Evolutionary conservation across 92 coral and sea anemone species (phyloP).

Genomic region (Metridium senile): DNA sequence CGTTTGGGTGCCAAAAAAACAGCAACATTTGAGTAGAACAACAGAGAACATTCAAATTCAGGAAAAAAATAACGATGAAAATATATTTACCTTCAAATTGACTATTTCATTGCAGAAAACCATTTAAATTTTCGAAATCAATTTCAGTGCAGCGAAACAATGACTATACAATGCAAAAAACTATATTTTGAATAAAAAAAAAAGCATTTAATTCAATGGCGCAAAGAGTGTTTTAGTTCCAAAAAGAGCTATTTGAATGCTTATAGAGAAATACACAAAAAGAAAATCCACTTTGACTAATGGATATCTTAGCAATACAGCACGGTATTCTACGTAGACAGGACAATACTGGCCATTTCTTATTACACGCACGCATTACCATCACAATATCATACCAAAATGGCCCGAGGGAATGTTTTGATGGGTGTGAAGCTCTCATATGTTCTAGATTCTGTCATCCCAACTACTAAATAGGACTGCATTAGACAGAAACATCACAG

Average conservation of each 20-base stretch:
- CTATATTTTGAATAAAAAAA: too few species aligned
- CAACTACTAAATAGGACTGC: not conserved
- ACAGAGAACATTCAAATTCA: not conserved
- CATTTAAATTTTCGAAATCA: not conserved
- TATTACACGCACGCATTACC: not conserved
- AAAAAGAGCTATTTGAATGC: too few species aligned
- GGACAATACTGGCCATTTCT: too few species aligned
- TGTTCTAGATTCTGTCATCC: not conserved
- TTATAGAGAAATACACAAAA: too few species aligned
- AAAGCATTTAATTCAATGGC: too few species aligned
- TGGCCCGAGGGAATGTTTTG: not conserved
- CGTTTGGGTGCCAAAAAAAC: not conserved
- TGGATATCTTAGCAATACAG: conserved; percentile 7
- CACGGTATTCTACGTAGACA: not conserved
- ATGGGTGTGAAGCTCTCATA: not conserved
- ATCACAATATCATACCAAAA: not conserved
- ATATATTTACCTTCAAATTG: too few species aligned
- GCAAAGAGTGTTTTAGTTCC: too few species aligned
- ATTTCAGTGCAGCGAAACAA: not conserved
- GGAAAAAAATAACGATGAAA: too few species aligned
- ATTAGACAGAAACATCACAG: not conserved
- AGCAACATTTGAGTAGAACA: too few species aligned
- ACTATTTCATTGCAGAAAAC: not conserved
- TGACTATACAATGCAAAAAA: not conserved
- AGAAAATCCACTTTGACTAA: conserved; percentile 10